A percentile compares a stretch with the other conserved stretches of the same genome.
phyloP scores from a whole-genome alignment of 1,140 invertebrate species.

The Drosophila insularis region DNA sequence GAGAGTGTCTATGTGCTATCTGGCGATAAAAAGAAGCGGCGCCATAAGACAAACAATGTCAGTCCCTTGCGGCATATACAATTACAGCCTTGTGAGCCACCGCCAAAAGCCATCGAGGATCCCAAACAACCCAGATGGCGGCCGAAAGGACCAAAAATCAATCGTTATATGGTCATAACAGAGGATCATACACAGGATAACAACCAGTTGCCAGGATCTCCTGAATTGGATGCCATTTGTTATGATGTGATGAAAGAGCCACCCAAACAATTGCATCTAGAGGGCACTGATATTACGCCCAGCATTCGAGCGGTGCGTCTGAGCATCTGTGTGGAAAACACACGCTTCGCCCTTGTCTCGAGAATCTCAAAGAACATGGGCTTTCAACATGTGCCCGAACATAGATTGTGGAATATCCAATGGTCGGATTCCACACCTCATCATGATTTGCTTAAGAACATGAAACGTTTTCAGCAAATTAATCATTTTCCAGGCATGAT shows the following conservation, averaged over 20 bases:
- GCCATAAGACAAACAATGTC: background rate
- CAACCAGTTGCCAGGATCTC: background rate
- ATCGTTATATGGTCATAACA: slow-evolving; percentile 40
- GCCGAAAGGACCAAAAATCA: background rate
- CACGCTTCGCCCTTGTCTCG: slow-evolving; percentile 49
- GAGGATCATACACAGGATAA: slow-evolving; percentile 7
- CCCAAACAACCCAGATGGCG: slow-evolving; percentile 18
- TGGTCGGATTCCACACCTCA: slow-evolving; percentile 94
- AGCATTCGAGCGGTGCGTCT: slow-evolving; percentile 45
- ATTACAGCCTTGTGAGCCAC: background rate
- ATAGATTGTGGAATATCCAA: slow-evolving; percentile 90
- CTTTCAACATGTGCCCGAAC: slow-evolving; percentile 60
- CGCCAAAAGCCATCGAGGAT: background rate
- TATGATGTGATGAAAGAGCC: slow-evolving; percentile 41
- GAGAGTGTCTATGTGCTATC: slow-evolving; percentile 46
- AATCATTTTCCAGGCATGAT: slow-evolving; percentile 96
- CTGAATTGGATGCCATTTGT: slow-evolving; percentile 42
- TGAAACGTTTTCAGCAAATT: slow-evolving; percentile 95
- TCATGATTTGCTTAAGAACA: slow-evolving; percentile 91
- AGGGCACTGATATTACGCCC: slow-evolving; percentile 32
- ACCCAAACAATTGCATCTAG: slow-evolving; percentile 8
- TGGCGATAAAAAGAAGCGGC: slow-evolving; percentile 8
- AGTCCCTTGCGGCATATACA: background rate
- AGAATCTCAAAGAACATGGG: slow-evolving; percentile 53
- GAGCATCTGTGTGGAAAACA: slow-evolving; percentile 65